Evolutionary conservation across 2,797 vertebrate genomes (phyloP).

Genomic region (Nasua narica): DNA sequence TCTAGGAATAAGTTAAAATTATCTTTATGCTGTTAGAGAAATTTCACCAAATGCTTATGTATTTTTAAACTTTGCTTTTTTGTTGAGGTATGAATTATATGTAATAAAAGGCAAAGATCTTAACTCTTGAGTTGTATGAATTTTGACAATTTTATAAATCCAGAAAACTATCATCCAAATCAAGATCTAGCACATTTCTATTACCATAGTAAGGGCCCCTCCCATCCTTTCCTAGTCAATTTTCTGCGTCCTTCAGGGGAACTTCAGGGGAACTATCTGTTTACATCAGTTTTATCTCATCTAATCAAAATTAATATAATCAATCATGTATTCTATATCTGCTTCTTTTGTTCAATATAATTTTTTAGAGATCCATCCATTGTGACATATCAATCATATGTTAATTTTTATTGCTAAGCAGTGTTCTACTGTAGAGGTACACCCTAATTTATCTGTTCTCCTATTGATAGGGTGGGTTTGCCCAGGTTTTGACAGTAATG

Average conservation of each 20-base stretch:
- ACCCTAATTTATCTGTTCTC: neutral
- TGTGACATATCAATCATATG: neutral
- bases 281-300: neutral
- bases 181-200: neutral
- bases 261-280: neutral
- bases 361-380: neutral
- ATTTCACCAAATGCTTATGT: neutral
- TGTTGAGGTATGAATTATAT: neutral
- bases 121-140: constrained; percentile 7
- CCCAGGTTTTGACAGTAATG: neutral
- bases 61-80: constrained; percentile 42
- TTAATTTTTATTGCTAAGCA: neutral
- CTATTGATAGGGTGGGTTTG: neutral
- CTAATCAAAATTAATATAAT: neutral
- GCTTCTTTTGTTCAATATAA: neutral
- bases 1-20: neutral
- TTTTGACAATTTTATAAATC: neutral
- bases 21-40: neutral
- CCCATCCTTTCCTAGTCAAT: neutral
- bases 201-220: neutral
- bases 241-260: neutral
- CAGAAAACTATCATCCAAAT: neutral
- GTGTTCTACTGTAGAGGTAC: neutral
- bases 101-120: constrained; percentile 3
- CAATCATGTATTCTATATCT: neutral